phyloP scores from a whole-genome alignment of 2,113 vertebrate species.

The Hyperopisus bebe region DNA sequence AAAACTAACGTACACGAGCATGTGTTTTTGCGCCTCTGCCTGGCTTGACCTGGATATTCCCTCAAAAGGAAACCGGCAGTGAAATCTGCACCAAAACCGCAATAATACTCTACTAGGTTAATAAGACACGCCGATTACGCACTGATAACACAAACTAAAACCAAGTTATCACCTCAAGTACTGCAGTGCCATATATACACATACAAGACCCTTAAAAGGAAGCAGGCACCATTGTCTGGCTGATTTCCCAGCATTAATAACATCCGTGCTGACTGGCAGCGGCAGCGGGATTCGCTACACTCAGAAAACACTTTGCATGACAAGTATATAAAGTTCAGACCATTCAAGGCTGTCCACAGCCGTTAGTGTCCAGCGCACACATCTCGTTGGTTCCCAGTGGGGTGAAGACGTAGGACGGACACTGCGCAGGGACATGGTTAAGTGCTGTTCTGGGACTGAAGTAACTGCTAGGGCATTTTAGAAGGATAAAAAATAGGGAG shows the following conservation, averaged over 20 bases:
- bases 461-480: not conserved
- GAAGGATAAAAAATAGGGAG: not conserved
- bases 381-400: not conserved
- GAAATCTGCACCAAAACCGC: not conserved
- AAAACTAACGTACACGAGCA: not conserved
- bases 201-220: not conserved
- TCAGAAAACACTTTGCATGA: not conserved
- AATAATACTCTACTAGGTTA: not conserved
- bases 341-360: not conserved
- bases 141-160: not conserved
- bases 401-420: not conserved
- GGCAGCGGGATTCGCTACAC: not conserved
- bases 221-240: not conserved
- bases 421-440: not conserved
- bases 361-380: not conserved
- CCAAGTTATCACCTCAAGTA: not conserved
- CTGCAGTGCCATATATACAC: not conserved
- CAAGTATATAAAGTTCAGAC: not conserved
- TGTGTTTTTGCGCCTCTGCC: not conserved
- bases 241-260: not conserved
- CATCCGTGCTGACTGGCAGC: not conserved
- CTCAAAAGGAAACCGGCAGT: not conserved
- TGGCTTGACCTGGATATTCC: not conserved
- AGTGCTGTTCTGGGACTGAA: constrained; percentile 7
- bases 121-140: not conserved